Percentiles rank a stretch among this genome's conserved stretches.
phyloP scores from a whole-genome alignment of 2,888 invertebrate genomes.

The Pterostichus niger region DNA sequence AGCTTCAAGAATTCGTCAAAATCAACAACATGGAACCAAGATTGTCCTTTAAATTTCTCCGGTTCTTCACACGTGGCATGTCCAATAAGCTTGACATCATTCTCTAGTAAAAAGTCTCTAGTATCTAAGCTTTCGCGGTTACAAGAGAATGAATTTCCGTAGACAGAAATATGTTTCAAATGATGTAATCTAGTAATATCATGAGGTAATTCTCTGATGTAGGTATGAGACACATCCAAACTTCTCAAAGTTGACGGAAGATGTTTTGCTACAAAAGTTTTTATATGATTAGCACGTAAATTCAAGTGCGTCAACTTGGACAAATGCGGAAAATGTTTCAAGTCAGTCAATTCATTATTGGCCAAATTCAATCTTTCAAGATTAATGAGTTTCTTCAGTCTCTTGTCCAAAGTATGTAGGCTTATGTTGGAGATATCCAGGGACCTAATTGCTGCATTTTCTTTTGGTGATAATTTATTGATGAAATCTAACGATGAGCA shows the following conservation, averaged over 20 bases:
- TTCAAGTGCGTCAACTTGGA: conserved; percentile 73
- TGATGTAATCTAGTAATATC: conserved; percentile 80
- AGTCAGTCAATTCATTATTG: conserved; percentile 70
- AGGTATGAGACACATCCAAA: conserved; percentile 83
- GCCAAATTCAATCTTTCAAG: conserved; percentile 73
- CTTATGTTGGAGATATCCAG: conserved; percentile 72
- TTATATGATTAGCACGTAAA: conserved; percentile 73
- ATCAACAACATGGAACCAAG: conserved; percentile 67
- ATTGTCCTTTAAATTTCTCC: conserved; percentile 71
- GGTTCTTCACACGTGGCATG: conserved; percentile 73
- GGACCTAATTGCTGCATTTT: conserved; percentile 71
- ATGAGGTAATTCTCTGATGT: conserved; percentile 79
- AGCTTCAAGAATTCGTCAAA: conserved; percentile 69
- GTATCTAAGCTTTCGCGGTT: conserved; percentile 84
- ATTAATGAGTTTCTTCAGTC: conserved; percentile 73
- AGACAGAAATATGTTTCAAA: conserved; percentile 83
- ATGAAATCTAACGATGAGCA: conserved; percentile 87
- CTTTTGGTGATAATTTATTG: conserved; percentile 79
- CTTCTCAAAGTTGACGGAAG: conserved; percentile 73
- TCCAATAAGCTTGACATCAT: conserved; percentile 72
- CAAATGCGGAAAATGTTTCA: conserved; percentile 70
- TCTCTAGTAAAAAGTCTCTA: conserved; percentile 80
- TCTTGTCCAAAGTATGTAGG: conserved; percentile 72
- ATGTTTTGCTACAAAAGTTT: conserved; percentile 71
- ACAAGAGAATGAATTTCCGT: conserved; percentile 85